phyloP scores from a whole-genome alignment of 2,888 invertebrate genomes.

The Carabus problematicus region DNA sequence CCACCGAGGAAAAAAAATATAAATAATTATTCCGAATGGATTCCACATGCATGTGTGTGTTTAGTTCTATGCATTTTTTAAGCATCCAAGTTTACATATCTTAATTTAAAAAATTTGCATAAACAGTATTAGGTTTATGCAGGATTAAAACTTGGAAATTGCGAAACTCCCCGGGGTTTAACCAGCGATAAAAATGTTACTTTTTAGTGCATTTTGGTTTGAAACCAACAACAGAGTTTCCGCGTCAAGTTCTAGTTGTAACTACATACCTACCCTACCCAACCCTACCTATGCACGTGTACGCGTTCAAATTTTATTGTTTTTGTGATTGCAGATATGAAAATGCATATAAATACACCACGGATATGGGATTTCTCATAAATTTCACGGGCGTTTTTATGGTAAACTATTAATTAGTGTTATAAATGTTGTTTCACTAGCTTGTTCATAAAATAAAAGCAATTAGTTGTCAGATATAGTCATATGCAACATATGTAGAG shows the following conservation, averaged over 20 bases:
- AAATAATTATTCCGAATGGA: no score
- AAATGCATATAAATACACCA: no score
- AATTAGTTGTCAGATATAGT: no score
- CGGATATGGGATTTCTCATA: no score
- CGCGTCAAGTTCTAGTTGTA: not conserved
- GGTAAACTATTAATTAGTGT: no score
- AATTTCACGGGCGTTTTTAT: no score
- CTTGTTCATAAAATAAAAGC: no score
- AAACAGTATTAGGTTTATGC: slow-evolving; percentile 37
- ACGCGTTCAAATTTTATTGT: not conserved
- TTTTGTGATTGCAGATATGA: not conserved
- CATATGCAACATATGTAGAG: no score
- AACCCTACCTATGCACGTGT: not conserved
- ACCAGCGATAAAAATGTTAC: slow-evolving; percentile 35
- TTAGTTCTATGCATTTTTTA: not conserved
- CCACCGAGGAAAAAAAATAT: no score
- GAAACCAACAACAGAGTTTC: slow-evolving; percentile 7
- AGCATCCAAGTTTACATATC: slow-evolving; percentile 20
- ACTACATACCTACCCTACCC: not conserved
- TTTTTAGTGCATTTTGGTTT: slow-evolving; percentile 29
- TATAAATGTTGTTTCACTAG: no score
- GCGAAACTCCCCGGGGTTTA: slow-evolving; percentile 30
- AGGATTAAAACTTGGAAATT: slow-evolving; percentile 38
- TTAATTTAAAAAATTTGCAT: slow-evolving; percentile 39
- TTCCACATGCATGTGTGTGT: not conserved